Percentiles rank a stretch among this genome's conserved stretches.
phyloP scores from a whole-genome alignment of 2,888 invertebrate genomes.

The Lymantria dispar region DNA sequence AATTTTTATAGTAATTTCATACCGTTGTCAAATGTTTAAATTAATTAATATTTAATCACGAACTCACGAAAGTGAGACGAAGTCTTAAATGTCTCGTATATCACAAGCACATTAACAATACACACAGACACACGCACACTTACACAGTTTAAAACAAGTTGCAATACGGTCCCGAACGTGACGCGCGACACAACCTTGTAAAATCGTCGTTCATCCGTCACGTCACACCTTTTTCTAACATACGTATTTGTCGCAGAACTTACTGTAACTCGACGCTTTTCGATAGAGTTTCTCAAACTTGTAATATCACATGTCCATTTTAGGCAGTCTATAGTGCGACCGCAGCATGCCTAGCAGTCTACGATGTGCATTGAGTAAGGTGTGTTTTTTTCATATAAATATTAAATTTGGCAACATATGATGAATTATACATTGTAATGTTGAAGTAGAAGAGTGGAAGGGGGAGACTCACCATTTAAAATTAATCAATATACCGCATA shows the following conservation, averaged over 20 bases:
- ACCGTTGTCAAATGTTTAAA: too few relatives aligned
- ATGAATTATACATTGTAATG: too few relatives aligned
- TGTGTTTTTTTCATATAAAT: too few relatives aligned
- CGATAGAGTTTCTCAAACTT: background rate
- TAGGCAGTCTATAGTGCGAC: too few relatives aligned
- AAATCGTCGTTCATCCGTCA: background rate
- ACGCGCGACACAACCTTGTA: background rate
- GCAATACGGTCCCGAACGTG: background rate
- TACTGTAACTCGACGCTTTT: constrained; percentile 5
- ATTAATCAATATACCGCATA: too few relatives aligned
- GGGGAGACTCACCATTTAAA: too few relatives aligned
- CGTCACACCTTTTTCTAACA: constrained; percentile 6
- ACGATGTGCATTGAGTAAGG: too few relatives aligned
- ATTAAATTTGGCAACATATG: too few relatives aligned
- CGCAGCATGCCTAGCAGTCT: too few relatives aligned
- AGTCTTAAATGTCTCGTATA: background rate
- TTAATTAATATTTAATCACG: too few relatives aligned
- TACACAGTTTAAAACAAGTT: background rate
- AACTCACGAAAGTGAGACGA: background rate
- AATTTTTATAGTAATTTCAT: too few relatives aligned
- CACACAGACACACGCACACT: background rate
- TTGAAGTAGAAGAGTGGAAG: too few relatives aligned
- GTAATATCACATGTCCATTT: background rate
- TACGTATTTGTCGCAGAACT: constrained; percentile 6
- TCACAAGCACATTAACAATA: background rate